Evolutionary conservation across 2,888 invertebrate genomes (phyloP), one percentile per base, ranked within the genome.

Genomic region (Eupithecia dodoneata): DNA sequence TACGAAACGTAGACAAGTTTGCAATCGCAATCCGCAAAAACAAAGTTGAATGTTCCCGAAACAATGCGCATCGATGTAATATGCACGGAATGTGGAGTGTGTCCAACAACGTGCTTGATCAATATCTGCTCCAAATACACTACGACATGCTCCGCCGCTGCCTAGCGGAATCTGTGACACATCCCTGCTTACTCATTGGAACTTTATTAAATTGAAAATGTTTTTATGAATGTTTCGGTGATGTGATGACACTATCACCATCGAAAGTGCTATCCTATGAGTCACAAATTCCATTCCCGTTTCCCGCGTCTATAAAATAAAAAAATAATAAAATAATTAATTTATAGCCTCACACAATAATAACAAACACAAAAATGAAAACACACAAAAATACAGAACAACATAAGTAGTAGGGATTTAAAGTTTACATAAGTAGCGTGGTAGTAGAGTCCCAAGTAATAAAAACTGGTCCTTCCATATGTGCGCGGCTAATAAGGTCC

Each of bases 71-170:
- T 75, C 71, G 76, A 77, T 78, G 77, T 76, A 76, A 78, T 76
- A 79, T 79, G 78, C 75, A 73, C 69, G 77, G 80, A 81, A 82
- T 81, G 84, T 87, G 87, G 87, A 87, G 75, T 75, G 80, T 75
- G 81, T 85, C 85, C 87, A 87, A 85, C 81, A 82, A 82, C 82
- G 77, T 82, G 81, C 84, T 49, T 74, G 76, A 79, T 77, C 71
- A 78, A 78, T 74, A 72, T 77, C 79, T 74, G 80, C 71, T 75
- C 80, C 52, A 69, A 76, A 80, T 77, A 77, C 80, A 80, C 77
- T 74, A 72, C 78, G 79, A 78, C 79, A 80, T 79, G 73, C 30
- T 74, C 77, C n/a, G n/a, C n/a, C n/a, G n/a, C n/a, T n/a, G n/a
- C n/a, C 78, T 77, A 79, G 75, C 52, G 76, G 78, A 74, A 78